Base-by-base conservation (phyloP, 2,888 invertebrate genomes). In the Coelinius sp. region DNA sequence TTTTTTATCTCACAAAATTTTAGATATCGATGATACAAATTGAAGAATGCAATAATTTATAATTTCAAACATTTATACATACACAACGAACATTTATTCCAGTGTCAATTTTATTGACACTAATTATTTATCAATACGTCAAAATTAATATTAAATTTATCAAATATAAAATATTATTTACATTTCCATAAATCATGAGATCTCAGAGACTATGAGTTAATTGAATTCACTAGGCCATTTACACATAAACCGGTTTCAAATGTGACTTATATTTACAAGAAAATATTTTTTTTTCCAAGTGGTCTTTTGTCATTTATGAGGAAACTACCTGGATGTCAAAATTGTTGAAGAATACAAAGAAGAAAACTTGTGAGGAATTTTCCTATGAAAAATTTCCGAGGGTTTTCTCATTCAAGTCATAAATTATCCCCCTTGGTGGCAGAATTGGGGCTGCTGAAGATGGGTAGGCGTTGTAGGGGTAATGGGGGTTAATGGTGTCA, bases 381-480 rank as follows among this genome's bases (percentile, higher is more conserved):
- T n/a, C n/a, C n/a, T 53, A 14, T n/a, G 24, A 1, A 1, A 3
- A 25, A 6, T 8, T 8, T 1, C 2, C 24, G 20, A 8, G 52
- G 2, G 25, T 25, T 56, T 31, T 17, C 20, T 20, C 59, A 12
- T 7, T 31, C n/a, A 14, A 20, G 14, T 44, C 70, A 31, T 72
- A 69, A 75, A 78, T 84, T 81, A 85, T 72, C 80, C 80, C 10
- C 77, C 75, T 73, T 83, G 84, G 74, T 85, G 85, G 52, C 84
- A 85, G 68, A 84, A 85, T 68, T 85, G 85, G 10, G 82, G 76
- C 75, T 85, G 84, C 73, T 83, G 79, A 63, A 76, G 74, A 67
- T 84, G 84, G 35, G 83, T 84, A 35, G 85, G 85, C 17, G 85
- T 85, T 20, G 83, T 84, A 17, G 85, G 84, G 46, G 84, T 85